A percentile compares a stretch with the other conserved stretches of the same genome.
phyloP scores from a whole-genome alignment of 2,797 vertebrate genomes.

The Gallinago solitaria region DNA sequence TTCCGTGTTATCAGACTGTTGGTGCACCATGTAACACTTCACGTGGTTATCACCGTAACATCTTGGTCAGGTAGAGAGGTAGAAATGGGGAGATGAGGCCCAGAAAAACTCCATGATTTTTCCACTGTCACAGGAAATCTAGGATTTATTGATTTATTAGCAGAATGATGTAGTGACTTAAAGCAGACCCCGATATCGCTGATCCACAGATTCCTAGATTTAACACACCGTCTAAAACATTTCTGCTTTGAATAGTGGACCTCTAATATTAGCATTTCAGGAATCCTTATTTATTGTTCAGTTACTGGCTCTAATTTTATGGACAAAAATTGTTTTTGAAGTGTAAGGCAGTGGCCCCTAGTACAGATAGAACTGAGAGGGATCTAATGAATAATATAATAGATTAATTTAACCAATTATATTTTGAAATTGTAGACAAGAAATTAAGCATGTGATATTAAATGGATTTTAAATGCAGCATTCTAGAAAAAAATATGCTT shows the following conservation, averaged over 20 bases:
- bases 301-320: neutral
- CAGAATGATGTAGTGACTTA: neutral
- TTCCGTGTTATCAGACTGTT: neutral
- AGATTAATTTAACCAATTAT: neutral
- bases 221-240: neutral
- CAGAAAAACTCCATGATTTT: neutral
- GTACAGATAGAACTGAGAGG: neutral
- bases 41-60: neutral
- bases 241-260: neutral
- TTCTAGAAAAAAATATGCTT: neutral
- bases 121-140: neutral
- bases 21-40: neutral
- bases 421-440: neutral
- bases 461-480: neutral
- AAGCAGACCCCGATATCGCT: neutral
- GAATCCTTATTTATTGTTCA: neutral
- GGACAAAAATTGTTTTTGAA: neutral
- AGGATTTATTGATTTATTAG: neutral
- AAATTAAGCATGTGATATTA: neutral
- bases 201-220: neutral
- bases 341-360: neutral
- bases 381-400: neutral
- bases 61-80: neutral
- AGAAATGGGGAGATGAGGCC: neutral
- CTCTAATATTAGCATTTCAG: neutral